Conservation (phyloP, 2,797 vertebrate genomes). For the Ispidina picta region DNA sequence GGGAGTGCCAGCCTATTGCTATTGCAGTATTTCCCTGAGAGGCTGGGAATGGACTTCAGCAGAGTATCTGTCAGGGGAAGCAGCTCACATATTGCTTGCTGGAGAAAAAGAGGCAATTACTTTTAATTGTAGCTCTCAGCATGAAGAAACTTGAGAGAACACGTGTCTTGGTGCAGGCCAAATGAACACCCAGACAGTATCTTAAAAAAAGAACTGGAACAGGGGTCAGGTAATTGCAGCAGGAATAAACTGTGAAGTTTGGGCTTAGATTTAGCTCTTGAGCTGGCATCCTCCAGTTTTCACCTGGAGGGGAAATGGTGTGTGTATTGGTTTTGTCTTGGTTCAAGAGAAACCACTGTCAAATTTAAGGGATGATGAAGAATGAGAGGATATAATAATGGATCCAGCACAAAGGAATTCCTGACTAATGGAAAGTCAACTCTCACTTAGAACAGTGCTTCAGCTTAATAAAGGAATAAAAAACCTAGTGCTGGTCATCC, state of each 20-base stretch:
- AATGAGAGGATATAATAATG: neutral
- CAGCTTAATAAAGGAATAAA: neutral
- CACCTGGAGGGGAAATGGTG: neutral
- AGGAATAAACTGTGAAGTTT: neutral
- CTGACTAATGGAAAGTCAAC: neutral
- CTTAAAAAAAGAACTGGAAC: neutral
- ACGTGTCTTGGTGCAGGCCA: neutral
- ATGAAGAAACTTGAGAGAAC: neutral
- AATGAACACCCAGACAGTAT: conserved; percentile 16
- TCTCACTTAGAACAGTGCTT: neutral
- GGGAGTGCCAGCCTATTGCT: neutral
- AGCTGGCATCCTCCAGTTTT: neutral
- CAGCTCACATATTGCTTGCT: conserved; percentile 18
- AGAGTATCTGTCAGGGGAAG: neutral
- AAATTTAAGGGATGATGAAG: neutral
- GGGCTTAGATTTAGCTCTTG: neutral
- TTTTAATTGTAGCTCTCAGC: conserved; percentile 25
- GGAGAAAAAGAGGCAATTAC: conserved; percentile 36
- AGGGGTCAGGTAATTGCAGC: neutral
- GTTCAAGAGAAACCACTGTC: neutral
- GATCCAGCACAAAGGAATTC: neutral
- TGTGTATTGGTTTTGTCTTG: neutral
- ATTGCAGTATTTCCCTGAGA: neutral
- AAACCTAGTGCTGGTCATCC: neutral
- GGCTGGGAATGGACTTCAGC: neutral